Percentiles rank a stretch among this genome's conserved stretches.
Evolutionary conservation across 2,113 vertebrate species (phyloP).

Genomic region (Panthera leo): DNA sequence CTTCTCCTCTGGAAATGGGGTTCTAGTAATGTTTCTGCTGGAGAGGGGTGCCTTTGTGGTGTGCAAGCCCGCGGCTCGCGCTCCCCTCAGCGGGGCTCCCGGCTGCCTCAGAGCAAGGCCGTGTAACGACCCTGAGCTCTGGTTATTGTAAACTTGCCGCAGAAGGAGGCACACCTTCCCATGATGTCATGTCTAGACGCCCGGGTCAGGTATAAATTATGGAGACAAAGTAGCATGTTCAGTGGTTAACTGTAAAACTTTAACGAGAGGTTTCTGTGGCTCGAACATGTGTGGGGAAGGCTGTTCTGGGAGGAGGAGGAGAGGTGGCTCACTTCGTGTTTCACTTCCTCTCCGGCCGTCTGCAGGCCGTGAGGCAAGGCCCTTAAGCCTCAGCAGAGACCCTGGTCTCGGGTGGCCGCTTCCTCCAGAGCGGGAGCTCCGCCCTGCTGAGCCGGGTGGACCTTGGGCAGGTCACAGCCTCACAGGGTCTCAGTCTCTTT

Average conservation of each 20-base stretch:
- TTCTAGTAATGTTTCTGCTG: slow-evolving; percentile 59
- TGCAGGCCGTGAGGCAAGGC: neutral
- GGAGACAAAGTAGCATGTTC: slow-evolving; percentile 83
- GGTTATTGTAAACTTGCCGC: slow-evolving; percentile 84
- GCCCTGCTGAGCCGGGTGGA: neutral
- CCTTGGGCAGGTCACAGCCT: neutral
- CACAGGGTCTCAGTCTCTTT: neutral
- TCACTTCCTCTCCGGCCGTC: neutral
- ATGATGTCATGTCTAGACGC: slow-evolving; percentile 89
- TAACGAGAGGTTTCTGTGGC: slow-evolving; percentile 84
- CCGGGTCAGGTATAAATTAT: slow-evolving; percentile 88
- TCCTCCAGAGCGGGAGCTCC: neutral
- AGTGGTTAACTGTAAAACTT: slow-evolving; percentile 85
- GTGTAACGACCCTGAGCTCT: slow-evolving; percentile 79
- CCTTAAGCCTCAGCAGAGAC: neutral
- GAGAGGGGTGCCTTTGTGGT: slow-evolving; percentile 56
- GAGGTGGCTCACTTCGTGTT: neutral
- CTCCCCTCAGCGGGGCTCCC: slow-evolving; percentile 23
- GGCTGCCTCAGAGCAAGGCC: slow-evolving; percentile 75
- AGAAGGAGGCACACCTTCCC: slow-evolving; percentile 84
- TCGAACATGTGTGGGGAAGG: slow-evolving; percentile 70
- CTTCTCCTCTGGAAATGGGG: neutral
- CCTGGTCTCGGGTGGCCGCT: neutral
- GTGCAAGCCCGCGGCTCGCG: neutral
- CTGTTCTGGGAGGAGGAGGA: neutral